phyloP scores from a whole-genome alignment of 37 sponge, comb jelly and placozoan genomes.

The Spongia lamella region DNA sequence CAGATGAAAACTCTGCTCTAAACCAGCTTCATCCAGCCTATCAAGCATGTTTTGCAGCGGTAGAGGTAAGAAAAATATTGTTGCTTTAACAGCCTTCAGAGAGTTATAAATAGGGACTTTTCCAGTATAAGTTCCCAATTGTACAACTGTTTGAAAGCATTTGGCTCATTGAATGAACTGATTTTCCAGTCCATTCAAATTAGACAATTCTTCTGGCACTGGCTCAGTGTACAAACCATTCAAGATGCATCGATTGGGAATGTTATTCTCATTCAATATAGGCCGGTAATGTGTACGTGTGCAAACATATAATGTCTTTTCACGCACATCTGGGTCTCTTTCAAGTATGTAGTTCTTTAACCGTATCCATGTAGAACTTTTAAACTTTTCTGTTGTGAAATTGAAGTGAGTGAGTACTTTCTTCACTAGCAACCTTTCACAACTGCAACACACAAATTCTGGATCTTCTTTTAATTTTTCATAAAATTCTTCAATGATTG shows the following conservation, averaged over 20 bases:
- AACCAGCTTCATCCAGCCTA: slow-evolving; percentile 28
- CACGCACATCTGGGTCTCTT: not conserved
- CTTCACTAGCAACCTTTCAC: slow-evolving; percentile 39
- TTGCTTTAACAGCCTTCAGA: slow-evolving; percentile 38
- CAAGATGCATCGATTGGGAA: slow-evolving; percentile 59
- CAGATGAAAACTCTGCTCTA: not conserved
- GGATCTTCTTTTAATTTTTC: slow-evolving; percentile 26
- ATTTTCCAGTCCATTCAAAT: slow-evolving; percentile 42
- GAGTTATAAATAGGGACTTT: no score
- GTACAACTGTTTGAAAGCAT: no score
- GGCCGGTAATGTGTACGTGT: slow-evolving; percentile 49
- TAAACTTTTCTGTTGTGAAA: slow-evolving; percentile 18
- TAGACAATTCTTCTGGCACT: slow-evolving; percentile 40
- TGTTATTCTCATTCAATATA: slow-evolving; percentile 17
- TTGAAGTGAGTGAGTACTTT: slow-evolving; percentile 18
- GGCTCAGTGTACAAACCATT: slow-evolving; percentile 53
- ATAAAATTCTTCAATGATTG: slow-evolving; percentile 24
- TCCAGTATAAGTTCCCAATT: no score
- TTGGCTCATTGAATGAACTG: slow-evolving; percentile 31
- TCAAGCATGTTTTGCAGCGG: slow-evolving; percentile 40
- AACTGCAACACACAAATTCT: slow-evolving; percentile 44
- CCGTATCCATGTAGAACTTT: slow-evolving; percentile 20
- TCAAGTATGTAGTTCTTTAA: slow-evolving; percentile 28
- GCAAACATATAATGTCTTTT: slow-evolving; percentile 30
- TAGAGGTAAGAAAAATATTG: slow-evolving; percentile 52